Conservation (phyloP, 2,797 vertebrate genomes). For the Manis javanica region DNA sequence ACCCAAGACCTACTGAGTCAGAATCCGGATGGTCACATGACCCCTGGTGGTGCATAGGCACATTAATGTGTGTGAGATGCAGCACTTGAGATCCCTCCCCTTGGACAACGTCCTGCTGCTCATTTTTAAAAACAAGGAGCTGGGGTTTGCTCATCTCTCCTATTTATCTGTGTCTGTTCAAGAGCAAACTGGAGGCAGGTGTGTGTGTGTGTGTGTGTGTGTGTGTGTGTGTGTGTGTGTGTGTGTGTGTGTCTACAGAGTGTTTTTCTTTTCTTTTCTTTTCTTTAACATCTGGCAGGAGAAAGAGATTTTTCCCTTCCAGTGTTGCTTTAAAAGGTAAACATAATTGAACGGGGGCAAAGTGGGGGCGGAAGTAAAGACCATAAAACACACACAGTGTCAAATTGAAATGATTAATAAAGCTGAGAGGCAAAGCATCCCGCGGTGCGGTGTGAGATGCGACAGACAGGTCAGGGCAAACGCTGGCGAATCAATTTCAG, state of each 20-base stretch:
- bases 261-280: neutral
- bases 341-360: constrained; percentile 54
- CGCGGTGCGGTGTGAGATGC: constrained; percentile 75
- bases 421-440: constrained; percentile 69
- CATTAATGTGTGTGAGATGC: neutral
- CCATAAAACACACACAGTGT: constrained; percentile 61
- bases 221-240: too few relatives aligned
- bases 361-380: constrained; percentile 60
- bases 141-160: neutral
- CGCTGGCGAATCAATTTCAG: constrained; percentile 84
- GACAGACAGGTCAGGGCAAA: constrained; percentile 91
- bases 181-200: neutral
- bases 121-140: neutral
- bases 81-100: rapidly evolving
- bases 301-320: constrained; percentile 46
- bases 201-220: neutral
- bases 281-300: constrained; percentile 63
- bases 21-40: neutral
- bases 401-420: constrained; percentile 66
- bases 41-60: too few relatives aligned
- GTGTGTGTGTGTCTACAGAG: neutral
- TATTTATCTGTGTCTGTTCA: neutral
- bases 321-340: constrained; percentile 65
- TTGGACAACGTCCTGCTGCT: neutral
- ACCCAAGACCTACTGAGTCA: neutral